A percentile compares a stretch with the other conserved stretches of the same genome.
Conservation (phyloP, 2,797 vertebrate genomes). For the Cyprinella venusta region DNA sequence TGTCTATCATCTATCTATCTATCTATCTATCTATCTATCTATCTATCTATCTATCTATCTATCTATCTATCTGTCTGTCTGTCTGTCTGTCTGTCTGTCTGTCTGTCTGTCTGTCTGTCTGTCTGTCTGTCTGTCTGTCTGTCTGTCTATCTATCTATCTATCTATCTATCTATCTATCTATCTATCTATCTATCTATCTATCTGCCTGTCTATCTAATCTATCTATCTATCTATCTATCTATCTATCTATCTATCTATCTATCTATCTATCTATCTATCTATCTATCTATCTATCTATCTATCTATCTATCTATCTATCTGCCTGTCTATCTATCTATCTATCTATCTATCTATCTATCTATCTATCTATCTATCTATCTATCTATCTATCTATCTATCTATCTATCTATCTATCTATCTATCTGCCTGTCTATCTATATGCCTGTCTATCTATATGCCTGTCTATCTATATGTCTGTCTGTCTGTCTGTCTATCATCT, state of each 20-base stretch:
- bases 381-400: accelerated
- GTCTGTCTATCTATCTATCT: accelerated
- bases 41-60: not conserved
- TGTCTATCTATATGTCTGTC: accelerated
- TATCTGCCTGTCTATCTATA: accelerated
- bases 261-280: not conserved
- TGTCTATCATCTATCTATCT: accelerated
- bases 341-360: too few relatives aligned
- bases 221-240: accelerated
- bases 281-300: accelerated
- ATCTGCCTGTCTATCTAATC: accelerated
- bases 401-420: accelerated
- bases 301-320: accelerated
- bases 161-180: accelerated
- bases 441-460: too few relatives aligned
- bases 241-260: accelerated
- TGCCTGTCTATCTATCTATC: accelerated
- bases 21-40: accelerated
- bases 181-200: accelerated
- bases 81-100: not conserved
- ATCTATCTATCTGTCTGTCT: not conserved
- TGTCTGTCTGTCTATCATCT: too few relatives aligned
- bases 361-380: too few relatives aligned
- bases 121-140: accelerated
- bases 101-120: accelerated